A percentile compares a stretch with the other conserved stretches of the same genome.
Evolutionary conservation across 2,888 invertebrate species (phyloP).

Genomic region (Parthenolecanium corni): DNA sequence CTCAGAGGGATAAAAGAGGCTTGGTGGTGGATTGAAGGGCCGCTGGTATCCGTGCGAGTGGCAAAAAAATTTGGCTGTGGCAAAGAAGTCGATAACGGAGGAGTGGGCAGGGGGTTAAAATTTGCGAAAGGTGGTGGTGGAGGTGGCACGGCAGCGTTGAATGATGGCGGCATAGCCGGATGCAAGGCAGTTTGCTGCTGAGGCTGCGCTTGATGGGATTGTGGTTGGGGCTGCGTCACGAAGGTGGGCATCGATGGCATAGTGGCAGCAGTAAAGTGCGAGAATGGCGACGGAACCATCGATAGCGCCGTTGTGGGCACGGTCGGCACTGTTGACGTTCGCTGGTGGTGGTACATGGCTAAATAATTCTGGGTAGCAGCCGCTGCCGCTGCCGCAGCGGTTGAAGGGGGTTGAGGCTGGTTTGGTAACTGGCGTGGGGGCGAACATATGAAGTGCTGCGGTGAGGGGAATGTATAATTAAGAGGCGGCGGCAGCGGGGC

Average conservation of each 20-base stretch:
- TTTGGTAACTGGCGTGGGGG: constrained; percentile 24
- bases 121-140: constrained; percentile 5
- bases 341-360: constrained; percentile 4
- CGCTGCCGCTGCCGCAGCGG: not conserved
- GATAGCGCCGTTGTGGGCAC: constrained; percentile 1
- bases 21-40: not conserved
- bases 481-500: not conserved
- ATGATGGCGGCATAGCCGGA: not conserved
- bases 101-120: constrained; percentile 9
- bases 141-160: not conserved
- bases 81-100: constrained; percentile 16
- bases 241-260: constrained; percentile 13
- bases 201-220: constrained; percentile 5
- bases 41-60: not conserved
- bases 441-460: constrained; percentile 16
- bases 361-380: constrained; percentile 19
- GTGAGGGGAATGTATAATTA: constrained; percentile 16
- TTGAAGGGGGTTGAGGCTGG: too few relatives aligned
- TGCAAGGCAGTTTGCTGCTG: constrained; percentile 1
- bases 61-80: constrained; percentile 11
- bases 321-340: not conserved
- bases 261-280: constrained; percentile 7
- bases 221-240: constrained; percentile 2
- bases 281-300: constrained; percentile 1
- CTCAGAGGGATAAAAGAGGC: constrained; percentile 11